Evolutionary conservation across 1,140 invertebrate genomes (phyloP).

Genomic region (Drosophila kanapiae): DNA sequence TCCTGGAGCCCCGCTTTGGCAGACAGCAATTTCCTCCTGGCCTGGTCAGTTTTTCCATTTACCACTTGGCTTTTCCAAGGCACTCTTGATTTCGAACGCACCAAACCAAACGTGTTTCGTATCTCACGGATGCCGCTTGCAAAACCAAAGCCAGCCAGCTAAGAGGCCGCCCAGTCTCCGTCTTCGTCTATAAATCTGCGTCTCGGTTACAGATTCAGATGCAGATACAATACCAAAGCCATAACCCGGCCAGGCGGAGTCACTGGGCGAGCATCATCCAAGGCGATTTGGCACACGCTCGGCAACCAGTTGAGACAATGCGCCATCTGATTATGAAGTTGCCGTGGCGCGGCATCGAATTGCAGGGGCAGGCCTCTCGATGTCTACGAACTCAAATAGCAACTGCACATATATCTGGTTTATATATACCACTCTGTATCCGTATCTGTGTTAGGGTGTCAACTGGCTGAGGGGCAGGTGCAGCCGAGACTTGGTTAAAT

Average conservation of each 20-base stretch:
- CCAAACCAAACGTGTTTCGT: conserved; percentile 70
- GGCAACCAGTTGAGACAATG: conserved; percentile 55
- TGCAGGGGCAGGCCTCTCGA: conserved; percentile 46
- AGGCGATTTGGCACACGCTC: conserved; percentile 63
- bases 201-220: conserved; percentile 31
- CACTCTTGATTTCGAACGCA: conserved; percentile 72
- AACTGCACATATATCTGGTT: conserved; percentile 19
- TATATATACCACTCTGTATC: conserved; percentile 36
- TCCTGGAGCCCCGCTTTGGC: conserved; percentile 68
- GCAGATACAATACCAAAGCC: conserved; percentile 33
- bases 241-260: conserved; percentile 34
- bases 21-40: conserved; percentile 46
- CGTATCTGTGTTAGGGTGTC: conserved; percentile 74
- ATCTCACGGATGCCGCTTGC: conserved; percentile 80
- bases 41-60: conserved; percentile 58
- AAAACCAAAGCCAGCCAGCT: conserved; percentile 65
- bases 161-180: conserved; percentile 41
- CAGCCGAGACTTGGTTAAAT: conserved; percentile 43
- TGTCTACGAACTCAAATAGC: conserved; percentile 22
- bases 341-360: conserved; percentile 51
- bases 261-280: conserved; percentile 57
- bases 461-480: conserved; percentile 48
- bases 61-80: conserved; percentile 36
- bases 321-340: conserved; percentile 60
- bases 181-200: conserved; percentile 15